Evolutionary conservation across 2,888 invertebrate species (phyloP), one percentile per base, ranked within the genome.

Genomic region (Leptothorax acervorum): DNA sequence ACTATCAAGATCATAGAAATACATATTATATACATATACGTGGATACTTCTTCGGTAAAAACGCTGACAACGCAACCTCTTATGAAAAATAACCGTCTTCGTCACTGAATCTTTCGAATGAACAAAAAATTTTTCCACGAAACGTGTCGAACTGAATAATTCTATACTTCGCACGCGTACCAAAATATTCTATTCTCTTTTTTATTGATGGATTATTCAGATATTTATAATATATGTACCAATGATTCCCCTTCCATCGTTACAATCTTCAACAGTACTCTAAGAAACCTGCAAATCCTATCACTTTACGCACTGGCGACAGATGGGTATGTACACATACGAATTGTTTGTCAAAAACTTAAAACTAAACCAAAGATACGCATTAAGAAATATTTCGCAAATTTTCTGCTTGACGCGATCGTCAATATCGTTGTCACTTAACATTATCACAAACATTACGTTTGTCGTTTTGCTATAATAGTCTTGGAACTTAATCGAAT

Each of bases 1-100:
- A 79, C 91, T 92, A 92, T 90, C 86, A 88, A 66, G 89, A 92
- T 86, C 89, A 84, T 90, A 91, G 85, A 90, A 91, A 90, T 89
- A 89, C 87, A 87, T 90, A 90, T 87, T 92, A 92, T 93, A 90
- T 92, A 92, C 91, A 90, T 92, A 92, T 91, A 93, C 86, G 85
- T 71, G 74, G 84, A 85, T 84, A 35, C 39, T 84, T 66, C 55
- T 76, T 45, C 82, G 82, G 78, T 79, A 88, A 90, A 85, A 84
- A 81, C 63, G 48, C 62, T 83, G 60, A 62, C 51, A 86, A 83
- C 70, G 71, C 60, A 87, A 73, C 70, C 85, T 86, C 70, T 35
- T 87, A 82, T 55, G 82, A 85, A 86, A 78, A 86, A 86, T 86
- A 74, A 75, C 55, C 55, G 45, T 81, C 55, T 23, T 87, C 82